A percentile compares a stretch with the other conserved stretches of the same genome.
Evolutionary conservation across 2,888 invertebrate genomes (phyloP).

Genomic region (Eupithecia subumbrata): DNA sequence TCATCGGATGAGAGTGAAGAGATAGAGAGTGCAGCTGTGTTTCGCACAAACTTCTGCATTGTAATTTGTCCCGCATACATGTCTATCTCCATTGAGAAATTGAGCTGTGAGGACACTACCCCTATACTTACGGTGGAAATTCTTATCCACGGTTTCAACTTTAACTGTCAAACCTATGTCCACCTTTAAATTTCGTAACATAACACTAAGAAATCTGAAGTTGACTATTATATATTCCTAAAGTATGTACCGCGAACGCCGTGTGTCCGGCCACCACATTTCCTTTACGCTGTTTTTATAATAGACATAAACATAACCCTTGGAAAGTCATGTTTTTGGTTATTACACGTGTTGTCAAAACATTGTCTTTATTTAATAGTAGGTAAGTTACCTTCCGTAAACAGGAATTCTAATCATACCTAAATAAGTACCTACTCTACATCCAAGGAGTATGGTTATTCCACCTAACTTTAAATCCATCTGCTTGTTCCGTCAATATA

Average conservation of each 20-base stretch:
- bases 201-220: neutral
- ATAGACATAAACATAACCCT: constrained; percentile 16
- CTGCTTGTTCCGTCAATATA: neutral
- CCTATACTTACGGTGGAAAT: neutral
- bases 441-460: neutral
- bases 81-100: neutral
- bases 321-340: constrained; percentile 18
- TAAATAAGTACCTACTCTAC: neutral
- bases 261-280: constrained; percentile 8
- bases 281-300: constrained; percentile 28
- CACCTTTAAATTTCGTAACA: neutral
- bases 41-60: neutral
- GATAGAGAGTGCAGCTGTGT: neutral
- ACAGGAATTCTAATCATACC: constrained; percentile 6
- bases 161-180: too few species aligned
- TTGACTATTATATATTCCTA: neutral
- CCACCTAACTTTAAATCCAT: neutral
- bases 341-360: constrained; percentile 22
- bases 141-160: too few species aligned
- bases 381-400: constrained; percentile 11
- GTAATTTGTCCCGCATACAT: neutral
- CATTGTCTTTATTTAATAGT: constrained; percentile 8
- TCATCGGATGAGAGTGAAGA: neutral
- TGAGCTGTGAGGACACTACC: neutral
- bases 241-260: neutral